Evolutionary conservation across 2,888 invertebrate genomes (phyloP), one percentile per base, ranked within the genome.

Genomic region (Hemicrepidius hirtus): DNA sequence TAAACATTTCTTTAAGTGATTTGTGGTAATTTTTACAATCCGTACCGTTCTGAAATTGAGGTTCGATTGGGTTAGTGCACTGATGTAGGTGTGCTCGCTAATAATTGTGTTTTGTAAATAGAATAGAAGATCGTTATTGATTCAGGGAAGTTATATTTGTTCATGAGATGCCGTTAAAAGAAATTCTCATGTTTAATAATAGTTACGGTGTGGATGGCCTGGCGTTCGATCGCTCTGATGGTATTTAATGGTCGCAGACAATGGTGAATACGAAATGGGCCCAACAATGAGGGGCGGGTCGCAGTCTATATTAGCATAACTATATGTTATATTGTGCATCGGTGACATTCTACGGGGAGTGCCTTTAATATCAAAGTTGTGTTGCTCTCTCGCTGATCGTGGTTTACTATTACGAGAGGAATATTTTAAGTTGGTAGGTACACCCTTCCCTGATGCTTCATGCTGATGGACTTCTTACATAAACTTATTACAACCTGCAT

Each of bases 251-350:
- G 74, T 73, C 28, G 70, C 75, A 76, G 76, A 76, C 75, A 78
- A 76, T 75, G 71, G 76, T 75, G 76, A 74, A 75, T 76, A 78
- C 67, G 76, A 76, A 78, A 78, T 78, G 74, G 70, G 73, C 69
- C 68, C 75, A 78, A 78, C 77, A 78, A 78, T 78, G 76, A 78
- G 75, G 70, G 77, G 77, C 77, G 77, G 76, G 71, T 60, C 75
- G 74, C 57, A 64, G 57, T 68, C 59, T 49, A 57, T 68, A 77
- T 77, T 77, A 77, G 75, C 77, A 77, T 77, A 77, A 77, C 76
- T 77, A 77, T 76, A 77, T 66, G 77, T 76, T 75, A 71, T 73
- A 76, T 75, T 77, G 70, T 73, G 65, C 73, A 68, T 60, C 73
- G 68, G 73, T 73, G 73, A 73, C 73, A 73, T 73, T 69, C 69